Evolutionary conservation across 1,140 invertebrate genomes (phyloP).

Genomic region (Lasioglossum baleicum): DNA sequence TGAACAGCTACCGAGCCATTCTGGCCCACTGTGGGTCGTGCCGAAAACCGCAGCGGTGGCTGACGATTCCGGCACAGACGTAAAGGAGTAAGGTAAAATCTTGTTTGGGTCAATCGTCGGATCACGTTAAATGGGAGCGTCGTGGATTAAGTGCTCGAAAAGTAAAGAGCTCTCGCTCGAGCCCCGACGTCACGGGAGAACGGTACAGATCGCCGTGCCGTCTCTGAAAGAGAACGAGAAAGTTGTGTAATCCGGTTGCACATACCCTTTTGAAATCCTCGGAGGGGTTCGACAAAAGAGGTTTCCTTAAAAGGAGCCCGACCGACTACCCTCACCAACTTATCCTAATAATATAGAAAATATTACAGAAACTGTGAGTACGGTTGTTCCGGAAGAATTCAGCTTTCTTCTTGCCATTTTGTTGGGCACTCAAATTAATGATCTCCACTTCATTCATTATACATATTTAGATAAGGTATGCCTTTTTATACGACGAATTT

Average conservation of each 20-base stretch:
- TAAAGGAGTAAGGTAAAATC: constrained; percentile 2
- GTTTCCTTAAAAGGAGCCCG: neutral
- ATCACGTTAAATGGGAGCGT: constrained; percentile 7
- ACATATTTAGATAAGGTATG: no score
- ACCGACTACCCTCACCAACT: neutral
- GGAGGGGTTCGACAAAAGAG: constrained; percentile 5
- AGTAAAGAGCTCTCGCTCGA: constrained; percentile 22
- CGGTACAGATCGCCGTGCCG: constrained; percentile 14
- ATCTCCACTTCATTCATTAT: no score
- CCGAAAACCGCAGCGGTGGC: neutral
- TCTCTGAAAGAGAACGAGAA: constrained; percentile 35
- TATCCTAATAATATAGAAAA: neutral
- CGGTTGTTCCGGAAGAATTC: no score
- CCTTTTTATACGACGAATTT: no score
- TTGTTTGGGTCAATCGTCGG: neutral
- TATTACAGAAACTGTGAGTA: constrained; percentile 1
- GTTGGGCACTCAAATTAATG: no score
- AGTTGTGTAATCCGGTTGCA: constrained; percentile 55
- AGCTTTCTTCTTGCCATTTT: no score
- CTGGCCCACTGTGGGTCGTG: no score
- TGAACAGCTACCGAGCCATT: no score
- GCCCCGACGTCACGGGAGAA: neutral
- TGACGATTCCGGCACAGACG: neutral
- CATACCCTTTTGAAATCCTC: constrained; percentile 24
- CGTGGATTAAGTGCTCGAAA: constrained; percentile 14